Base-by-base conservation (phyloP, 2,797 vertebrate genomes). In the Meriones psammophilus region DNA sequence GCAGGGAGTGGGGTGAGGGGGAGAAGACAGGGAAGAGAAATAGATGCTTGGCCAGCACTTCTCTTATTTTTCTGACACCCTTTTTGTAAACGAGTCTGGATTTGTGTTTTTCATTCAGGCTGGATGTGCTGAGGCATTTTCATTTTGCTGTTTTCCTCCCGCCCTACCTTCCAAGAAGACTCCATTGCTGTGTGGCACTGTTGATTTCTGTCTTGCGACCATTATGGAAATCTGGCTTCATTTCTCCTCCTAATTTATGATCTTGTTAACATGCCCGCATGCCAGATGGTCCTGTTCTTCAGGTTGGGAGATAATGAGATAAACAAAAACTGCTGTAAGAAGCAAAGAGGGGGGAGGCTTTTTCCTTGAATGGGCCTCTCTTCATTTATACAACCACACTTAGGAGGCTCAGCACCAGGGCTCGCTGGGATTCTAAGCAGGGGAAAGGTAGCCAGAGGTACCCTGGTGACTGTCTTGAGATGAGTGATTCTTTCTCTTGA, bases 221-320 rank as follows among this genome's bases (percentile, higher is more conserved):
- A 94, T 66, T 92, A 98, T 98, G 98, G 96, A 98, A 95, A 84
- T 97, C 88, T 97, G 97, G 95, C 97, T 97, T 89, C 98, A 98
- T 97, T 97, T 98, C 98, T 98, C 96, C 97, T 97, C 94, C 96
- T 98, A 98, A 98, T 98, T 98, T 98, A 97, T 98, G 98, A 97
- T 98, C 97, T 88, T 98, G 98, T 98, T 98, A 98, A 97, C 98
- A 98, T 98, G 98, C 97, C 97, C 96, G 97, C 96, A 95, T 97
- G 97, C 98, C 98, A 98, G 98, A 98, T 98, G 98, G 98, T 97
- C 97, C 97, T 98, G 98, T 98, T 98, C 98, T 98, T 98, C 98
- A 98, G 98, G 97, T 98, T 97, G 96, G 96, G 91, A 98, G 97
- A 97, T 98, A 98, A 98, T 98, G 98, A 94, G 96, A 97, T 97